A percentile compares a stretch with the other conserved stretches of the same genome.
Conservation (phyloP, 2,113 vertebrate species). For the Ranitomeya variabilis region DNA sequence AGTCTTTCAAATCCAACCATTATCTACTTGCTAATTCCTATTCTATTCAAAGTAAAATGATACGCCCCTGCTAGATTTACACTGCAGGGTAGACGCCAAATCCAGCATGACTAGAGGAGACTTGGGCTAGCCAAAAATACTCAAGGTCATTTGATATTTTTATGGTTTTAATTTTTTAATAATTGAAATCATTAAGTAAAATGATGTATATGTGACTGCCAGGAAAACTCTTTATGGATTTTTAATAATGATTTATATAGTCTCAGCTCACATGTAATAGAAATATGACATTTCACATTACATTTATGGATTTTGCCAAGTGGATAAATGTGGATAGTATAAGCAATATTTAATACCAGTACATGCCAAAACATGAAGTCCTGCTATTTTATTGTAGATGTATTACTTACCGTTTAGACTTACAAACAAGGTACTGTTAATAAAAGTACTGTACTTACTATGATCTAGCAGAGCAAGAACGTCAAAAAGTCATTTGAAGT, state of each 20-base stretch:
- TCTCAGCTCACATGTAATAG: slow-evolving; percentile 8
- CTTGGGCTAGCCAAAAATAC: slow-evolving; percentile 30
- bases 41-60: slow-evolving; percentile 32
- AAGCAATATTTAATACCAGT: neutral
- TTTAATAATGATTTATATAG: slow-evolving; percentile 37
- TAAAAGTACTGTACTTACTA: neutral
- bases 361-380: neutral
- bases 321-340: slow-evolving; percentile 19
- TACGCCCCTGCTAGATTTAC: slow-evolving; percentile 20
- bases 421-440: neutral
- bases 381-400: neutral
- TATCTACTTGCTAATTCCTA: slow-evolving; percentile 33
- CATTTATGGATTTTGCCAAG: slow-evolving; percentile 1
- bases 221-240: slow-evolving; percentile 32
- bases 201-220: slow-evolving; percentile 26
- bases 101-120: slow-evolving; percentile 1
- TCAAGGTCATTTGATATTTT: slow-evolving; percentile 42
- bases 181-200: slow-evolving; percentile 38
- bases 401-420: neutral
- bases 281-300: slow-evolving; percentile 33
- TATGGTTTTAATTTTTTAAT: slow-evolving; percentile 41
- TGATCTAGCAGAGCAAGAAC: too few species aligned
- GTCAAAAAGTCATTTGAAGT: too few species aligned
- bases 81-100: slow-evolving; percentile 28
- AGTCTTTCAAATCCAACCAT: slow-evolving; percentile 14